Conservation (phyloP, 92 coral and sea anemone species). For the Paramuricea clavata region DNA sequence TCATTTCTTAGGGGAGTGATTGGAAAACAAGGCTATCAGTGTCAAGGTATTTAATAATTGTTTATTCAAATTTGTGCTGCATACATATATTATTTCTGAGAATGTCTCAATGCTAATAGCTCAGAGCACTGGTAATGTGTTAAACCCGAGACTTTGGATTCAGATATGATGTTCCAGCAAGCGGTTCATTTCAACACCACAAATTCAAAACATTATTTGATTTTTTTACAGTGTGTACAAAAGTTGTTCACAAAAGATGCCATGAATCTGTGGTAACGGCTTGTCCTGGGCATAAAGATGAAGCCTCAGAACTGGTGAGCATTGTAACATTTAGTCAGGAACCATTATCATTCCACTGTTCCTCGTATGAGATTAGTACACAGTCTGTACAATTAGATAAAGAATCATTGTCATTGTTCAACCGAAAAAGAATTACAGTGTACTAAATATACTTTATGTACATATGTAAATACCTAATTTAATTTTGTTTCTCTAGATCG, state of each 20-base stretch:
- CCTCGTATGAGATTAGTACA: not conserved
- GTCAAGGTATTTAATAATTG: slow-evolving; percentile 78
- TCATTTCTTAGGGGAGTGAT: slow-evolving; percentile 85
- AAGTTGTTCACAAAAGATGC: slow-evolving; percentile 98
- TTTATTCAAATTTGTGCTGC: not conserved
- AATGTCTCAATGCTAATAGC: too few relatives aligned
- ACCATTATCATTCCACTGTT: not conserved
- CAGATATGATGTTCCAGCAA: not conserved
- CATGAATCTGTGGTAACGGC: slow-evolving; percentile 84
- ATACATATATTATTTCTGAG: too few relatives aligned
- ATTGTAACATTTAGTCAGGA: not conserved
- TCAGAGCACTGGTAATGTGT: not conserved
- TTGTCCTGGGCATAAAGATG: slow-evolving; percentile 88
- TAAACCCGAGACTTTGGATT: not conserved
- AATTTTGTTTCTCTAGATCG: slow-evolving; percentile 53
- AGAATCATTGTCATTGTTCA: not conserved
- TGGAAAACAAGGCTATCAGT: slow-evolving; percentile 98
- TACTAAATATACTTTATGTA: not conserved
- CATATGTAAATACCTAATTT: too few relatives aligned
- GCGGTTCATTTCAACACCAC: not conserved
- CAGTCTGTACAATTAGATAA: too few relatives aligned
- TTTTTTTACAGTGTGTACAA: slow-evolving; percentile 80
- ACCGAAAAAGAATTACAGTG: too few relatives aligned
- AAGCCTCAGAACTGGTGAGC: slow-evolving; percentile 61
- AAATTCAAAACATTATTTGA: not conserved